phyloP scores from a whole-genome alignment of 2,888 invertebrate genomes.

The Aporophyla lueneburgensis region DNA sequence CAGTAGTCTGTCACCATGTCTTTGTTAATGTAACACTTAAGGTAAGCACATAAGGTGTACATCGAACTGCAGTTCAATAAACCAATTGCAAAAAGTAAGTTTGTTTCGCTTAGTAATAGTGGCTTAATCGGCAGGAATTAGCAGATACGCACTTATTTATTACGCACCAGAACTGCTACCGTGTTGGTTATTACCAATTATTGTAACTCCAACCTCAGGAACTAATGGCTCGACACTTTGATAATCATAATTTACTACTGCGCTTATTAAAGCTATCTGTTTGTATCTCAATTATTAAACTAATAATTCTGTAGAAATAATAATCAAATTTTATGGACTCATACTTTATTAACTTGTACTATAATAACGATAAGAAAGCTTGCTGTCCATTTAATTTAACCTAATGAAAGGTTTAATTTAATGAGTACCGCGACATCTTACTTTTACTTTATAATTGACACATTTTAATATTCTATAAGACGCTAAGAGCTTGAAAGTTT shows the following conservation, averaged over 20 bases:
- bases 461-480: conserved; percentile 57
- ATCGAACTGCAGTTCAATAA: conserved; percentile 23
- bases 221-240: conserved; percentile 36
- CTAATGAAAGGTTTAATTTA: conserved; percentile 38
- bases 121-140: conserved; percentile 75
- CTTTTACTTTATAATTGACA: conserved; percentile 63
- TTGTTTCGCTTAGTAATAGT: conserved; percentile 64
- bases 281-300: conserved; percentile 55
- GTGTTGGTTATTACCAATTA: conserved; percentile 63
- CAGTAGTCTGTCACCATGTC: conserved; percentile 12
- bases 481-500: conserved; percentile 51
- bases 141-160: conserved; percentile 73
- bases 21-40: conserved; percentile 34
- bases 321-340: conserved; percentile 53
- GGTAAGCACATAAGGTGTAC: conserved; percentile 47
- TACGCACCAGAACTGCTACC: conserved; percentile 67
- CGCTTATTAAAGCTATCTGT: conserved; percentile 48
- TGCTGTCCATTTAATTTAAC: conserved; percentile 34
- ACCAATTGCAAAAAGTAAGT: conserved; percentile 37
- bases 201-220: conserved; percentile 37
- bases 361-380: conserved; percentile 53
- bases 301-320: conserved; percentile 50
- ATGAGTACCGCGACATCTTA: conserved; percentile 34
- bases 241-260: conserved; percentile 54
- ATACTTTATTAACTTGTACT: conserved; percentile 43